Evolutionary conservation across 2,888 invertebrate species (phyloP), one percentile per base, ranked within the genome.

Genomic region (Lagria hirta): DNA sequence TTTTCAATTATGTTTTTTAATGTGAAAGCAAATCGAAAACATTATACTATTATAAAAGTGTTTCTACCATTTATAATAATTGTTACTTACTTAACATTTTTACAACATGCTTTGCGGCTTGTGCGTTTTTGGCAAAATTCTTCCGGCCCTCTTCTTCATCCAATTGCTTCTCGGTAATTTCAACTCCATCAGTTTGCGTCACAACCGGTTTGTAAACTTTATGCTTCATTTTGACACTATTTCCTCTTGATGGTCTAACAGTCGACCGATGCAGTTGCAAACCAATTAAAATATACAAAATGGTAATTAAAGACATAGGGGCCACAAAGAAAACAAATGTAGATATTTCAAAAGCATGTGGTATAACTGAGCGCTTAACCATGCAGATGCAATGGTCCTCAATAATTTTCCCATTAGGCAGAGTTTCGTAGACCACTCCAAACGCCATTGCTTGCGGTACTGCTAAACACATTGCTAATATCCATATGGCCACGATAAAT

Each of bases 381-480:
- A 58, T 64, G 50, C 73, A 73, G 2, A 70, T 61, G 41, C 64
- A 65, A 36, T 66, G 62, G 8, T 66, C 64, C 17, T 62, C 57
- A 3, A 57, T 34, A 4, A 35, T 14, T 3, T 26, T 32, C 4
- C 66, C 75, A 22, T 61, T 52, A 1, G 55, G 41, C 6, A 51
- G 38, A 27, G 44, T 46, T 32, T 62, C 61, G 49, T 65, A 65
- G n/a, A 82, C 77, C 7, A 92, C 77, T 2, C 89, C 88, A 58
- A 87, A 88, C 64, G 90, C 86, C 61, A 87, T 79, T 1, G 86
- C 88, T 69, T 86, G 87, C 0, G 92, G 87, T 44, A 87, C 73
- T 41, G 91, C 84, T 37, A 84, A 75, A 58, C 83, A 75, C 58
- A 89, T 68, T 1, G 91, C 87, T 34, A 86, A 69, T 4, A 87